Evolutionary conservation across 64 coral and sea anemone species (phyloP).

Genomic region (Catalaphyllia jardinei): DNA sequence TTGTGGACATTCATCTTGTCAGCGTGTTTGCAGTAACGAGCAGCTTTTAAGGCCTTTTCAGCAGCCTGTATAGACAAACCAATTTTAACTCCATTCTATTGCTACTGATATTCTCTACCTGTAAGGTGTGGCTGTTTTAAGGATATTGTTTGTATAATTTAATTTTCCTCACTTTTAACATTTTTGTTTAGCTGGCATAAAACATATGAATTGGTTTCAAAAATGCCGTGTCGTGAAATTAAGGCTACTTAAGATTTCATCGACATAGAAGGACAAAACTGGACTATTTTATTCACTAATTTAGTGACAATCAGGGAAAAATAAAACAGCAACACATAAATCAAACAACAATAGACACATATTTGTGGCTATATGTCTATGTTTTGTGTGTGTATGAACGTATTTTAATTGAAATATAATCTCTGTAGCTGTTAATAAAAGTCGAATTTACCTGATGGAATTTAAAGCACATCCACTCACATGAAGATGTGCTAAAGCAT

Average conservation of each 20-base stretch:
- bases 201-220: too few relatives aligned
- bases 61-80: constrained; percentile 31
- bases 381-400: not conserved
- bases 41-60: constrained; percentile 73
- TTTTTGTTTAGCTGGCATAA: too few relatives aligned
- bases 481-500: not conserved
- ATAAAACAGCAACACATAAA: too few relatives aligned
- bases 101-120: not conserved
- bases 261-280: too few relatives aligned
- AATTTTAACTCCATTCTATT: not conserved
- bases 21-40: constrained; percentile 49
- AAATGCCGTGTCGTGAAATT: too few relatives aligned
- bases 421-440: not conserved
- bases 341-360: too few relatives aligned
- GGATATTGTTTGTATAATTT: not conserved
- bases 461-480: constrained; percentile 84
- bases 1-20: constrained; percentile 61
- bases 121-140: not conserved
- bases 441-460: constrained; percentile 71
- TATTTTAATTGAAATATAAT: not conserved
- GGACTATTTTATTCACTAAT: too few relatives aligned
- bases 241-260: too few relatives aligned
- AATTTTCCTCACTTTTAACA: too few relatives aligned
- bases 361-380: not conserved
- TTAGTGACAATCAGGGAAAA: too few relatives aligned